Base-by-base conservation (phyloP, 2,113 vertebrate genomes). In the Scolopax mira region DNA sequence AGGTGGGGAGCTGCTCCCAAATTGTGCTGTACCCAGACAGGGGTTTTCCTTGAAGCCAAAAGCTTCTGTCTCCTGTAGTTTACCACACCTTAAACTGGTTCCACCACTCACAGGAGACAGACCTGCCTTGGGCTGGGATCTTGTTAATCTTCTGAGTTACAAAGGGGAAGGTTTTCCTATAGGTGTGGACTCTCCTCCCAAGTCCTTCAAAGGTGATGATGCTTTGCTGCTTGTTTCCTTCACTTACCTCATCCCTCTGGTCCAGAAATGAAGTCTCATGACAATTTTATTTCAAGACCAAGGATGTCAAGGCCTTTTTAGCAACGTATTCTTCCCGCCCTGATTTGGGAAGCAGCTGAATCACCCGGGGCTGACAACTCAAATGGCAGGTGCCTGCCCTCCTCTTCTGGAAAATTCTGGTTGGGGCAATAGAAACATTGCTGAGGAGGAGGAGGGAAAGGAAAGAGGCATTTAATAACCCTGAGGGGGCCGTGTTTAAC, bases 21-120 rank as follows among this genome's bases (percentile, higher is more conserved):
- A 25, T 48, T 65, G 70, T 67, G 73, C 87, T 77, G 19, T 22
- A 13, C 30, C 30, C 16, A 62, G 71, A 54, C 13, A 33, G 52
- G 3, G 0, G 9, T 33, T 80, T 73, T 55, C 79, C 88, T 90
- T 49, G 75, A 90, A 90, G 88, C 42, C 2, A 2, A 57, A 85
- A 55, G 72, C 90, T 90, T 79, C 66, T 33, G 33, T 42, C 67
- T 78, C 0, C 5, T 73, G 33, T 42, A 65, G 67, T 15, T 88
- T 7, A 79, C 79, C 78, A 72, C 87, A 85, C n/a, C 82, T 94
- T 48, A 71, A 88, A 90, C 88, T 80, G 92, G 95, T 97, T 93
- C 79, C 60, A 70, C 92, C 30, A 37, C 66, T 61, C 10, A 7
- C 81, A 65, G 62, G 35, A 79, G 39, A 13, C 52, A 69, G 66